Evolutionary conservation across 53 echinoderm and acorn worm species (phyloP), one percentile per base, ranked within the genome.

Genomic region (Antedon mediterranea): DNA sequence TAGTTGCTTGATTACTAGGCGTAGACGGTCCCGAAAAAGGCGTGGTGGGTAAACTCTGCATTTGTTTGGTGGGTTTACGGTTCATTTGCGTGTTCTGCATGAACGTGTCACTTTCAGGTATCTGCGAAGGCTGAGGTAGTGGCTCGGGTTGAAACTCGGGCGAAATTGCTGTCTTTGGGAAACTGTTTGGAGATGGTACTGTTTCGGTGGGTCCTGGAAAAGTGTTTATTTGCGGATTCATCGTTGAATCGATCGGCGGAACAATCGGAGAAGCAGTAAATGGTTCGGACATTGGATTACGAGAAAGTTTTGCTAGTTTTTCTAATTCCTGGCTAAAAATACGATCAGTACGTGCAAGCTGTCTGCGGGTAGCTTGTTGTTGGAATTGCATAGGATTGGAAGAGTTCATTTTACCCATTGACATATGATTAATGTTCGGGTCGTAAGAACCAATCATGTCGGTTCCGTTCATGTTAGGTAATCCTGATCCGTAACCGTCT

Each of bases 301-400:
- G 86, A 23, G 97, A 97, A n/a, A 97, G 84, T 78, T 87, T 83
- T 18, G 97, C 97, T 34, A 97, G 83, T 77, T 97, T 97, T 83
- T 97, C 97, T 76, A 97, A 74, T 77, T 97, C 97, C 13, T 89
- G 89, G 70, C 97, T 97, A 70, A 97, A 97, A 33, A 92, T 87
- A 57, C 57, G 57, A 57, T 57, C 20, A 18, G 57, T 57, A 57
- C 20, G 57, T 18, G 57, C 23, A n/a, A n/a, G n/a, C 14, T 57
- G 57, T 23, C 57, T 57, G 23, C 57, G 57, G 57, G 9, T 15
- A 18, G 2, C 23, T 57, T 57, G 57, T 26, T 13, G 57, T 57
- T 6, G 57, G 57, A 57, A 57, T 57, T 57, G 57, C 57, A 57
- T 57, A 57, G 57, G 57, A 57, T 57, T 57, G 57, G 57, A 57